These are phyloP conservation scores for Laupala kohalensis DNA, from an alignment of 1,140 invertebrate species.

Conservation along the genomic window DNA sequence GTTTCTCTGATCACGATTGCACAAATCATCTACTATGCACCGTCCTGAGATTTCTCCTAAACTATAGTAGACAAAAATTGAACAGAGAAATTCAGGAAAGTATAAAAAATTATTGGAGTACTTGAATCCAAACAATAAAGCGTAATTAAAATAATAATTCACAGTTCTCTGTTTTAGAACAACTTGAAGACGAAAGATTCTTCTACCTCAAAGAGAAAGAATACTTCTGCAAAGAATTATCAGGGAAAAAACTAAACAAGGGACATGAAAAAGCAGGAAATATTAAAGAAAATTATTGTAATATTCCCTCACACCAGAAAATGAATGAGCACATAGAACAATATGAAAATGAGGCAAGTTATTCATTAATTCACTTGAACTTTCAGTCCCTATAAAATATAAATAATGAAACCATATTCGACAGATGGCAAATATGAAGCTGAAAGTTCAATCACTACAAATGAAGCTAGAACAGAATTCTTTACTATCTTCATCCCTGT, in stretches of 20 bases:
- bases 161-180: neutral
- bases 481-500: neutral
- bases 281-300: neutral
- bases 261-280: too few species aligned
- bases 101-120: neutral
- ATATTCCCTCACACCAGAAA: neutral
- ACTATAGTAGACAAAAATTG: too few species aligned
- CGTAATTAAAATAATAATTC: neutral
- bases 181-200: neutral
- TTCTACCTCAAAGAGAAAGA: neutral
- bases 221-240: neutral
- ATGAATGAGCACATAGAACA: neutral
- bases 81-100: too few species aligned
- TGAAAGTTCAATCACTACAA: neutral
- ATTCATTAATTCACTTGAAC: neutral
- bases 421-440: neutral
- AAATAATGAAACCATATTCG: neutral
- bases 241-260: too few species aligned
- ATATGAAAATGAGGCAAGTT: neutral
- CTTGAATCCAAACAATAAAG: neutral
- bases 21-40: too few species aligned
- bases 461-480: neutral
- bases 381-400: neutral
- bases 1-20: too few species aligned
- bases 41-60: too few species aligned